A percentile compares a stretch with the other conserved stretches of the same genome.
Evolutionary conservation across 1,140 invertebrate species (phyloP).

Genomic region (Sitophilus oryzae): DNA sequence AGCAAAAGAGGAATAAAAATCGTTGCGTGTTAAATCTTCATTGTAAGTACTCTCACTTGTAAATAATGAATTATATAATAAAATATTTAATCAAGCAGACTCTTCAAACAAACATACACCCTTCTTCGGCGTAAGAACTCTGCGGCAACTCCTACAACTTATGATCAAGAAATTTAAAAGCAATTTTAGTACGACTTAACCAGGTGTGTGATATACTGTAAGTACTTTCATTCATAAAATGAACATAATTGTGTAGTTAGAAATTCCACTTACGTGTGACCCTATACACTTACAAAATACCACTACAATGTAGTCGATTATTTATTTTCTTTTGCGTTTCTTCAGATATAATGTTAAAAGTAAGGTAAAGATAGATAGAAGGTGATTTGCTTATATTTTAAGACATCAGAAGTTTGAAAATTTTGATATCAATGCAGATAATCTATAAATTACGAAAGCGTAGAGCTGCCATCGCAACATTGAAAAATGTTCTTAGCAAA

Average conservation of each 20-base stretch:
- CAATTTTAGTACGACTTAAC: conserved; percentile 38
- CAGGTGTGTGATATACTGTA: conserved; percentile 37
- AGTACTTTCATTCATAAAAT: conserved; percentile 23
- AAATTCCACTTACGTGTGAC: conserved; percentile 3
- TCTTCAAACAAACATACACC: not conserved
- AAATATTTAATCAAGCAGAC: no score
- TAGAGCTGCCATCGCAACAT: no score
- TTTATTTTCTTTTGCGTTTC: not conserved
- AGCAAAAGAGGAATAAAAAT: no score
- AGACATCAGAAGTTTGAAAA: no score
- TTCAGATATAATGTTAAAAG: not conserved
- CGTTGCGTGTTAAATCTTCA: no score
- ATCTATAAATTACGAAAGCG: no score
- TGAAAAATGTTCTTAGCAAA: no score
- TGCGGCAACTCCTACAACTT: conserved; percentile 15
- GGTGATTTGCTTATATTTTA: no score
- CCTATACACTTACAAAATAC: conserved; percentile 2
- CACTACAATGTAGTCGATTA: not conserved
- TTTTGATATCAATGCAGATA: no score
- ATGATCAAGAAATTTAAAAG: conserved; percentile 33
- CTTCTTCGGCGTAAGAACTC: not conserved
- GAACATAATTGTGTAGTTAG: conserved; percentile 13
- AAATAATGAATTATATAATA: no score
- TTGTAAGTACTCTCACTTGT: no score
- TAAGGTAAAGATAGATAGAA: not conserved